A percentile compares a stretch with the other conserved stretches of the same genome.
phyloP scores from a whole-genome alignment of 2,113 vertebrate species.

The Cyprinodon tularosa region DNA sequence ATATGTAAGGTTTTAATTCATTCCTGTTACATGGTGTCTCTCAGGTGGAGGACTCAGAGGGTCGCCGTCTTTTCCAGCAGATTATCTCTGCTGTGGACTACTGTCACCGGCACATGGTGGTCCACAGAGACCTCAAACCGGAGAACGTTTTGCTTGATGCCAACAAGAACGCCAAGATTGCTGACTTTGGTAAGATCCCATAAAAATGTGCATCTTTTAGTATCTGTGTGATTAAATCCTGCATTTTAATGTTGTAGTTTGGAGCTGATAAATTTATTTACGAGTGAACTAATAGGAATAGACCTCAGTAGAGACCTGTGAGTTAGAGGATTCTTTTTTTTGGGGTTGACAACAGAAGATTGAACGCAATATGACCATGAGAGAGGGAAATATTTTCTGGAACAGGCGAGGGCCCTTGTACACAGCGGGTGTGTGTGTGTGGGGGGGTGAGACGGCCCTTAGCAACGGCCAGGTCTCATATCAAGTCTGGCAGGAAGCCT shows the following conservation, averaged over 20 bases:
- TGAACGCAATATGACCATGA: slow-evolving; percentile 25
- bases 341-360: slow-evolving; percentile 3
- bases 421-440: slow-evolving; percentile 30
- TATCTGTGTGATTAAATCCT: slow-evolving; percentile 1
- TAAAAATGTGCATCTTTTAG: neutral
- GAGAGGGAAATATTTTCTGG: slow-evolving; percentile 41
- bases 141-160: slow-evolving; percentile 97
- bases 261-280: neutral
- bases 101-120: slow-evolving; percentile 98
- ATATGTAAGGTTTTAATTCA: neutral
- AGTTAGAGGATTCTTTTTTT: neutral
- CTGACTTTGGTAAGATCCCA: slow-evolving; percentile 91
- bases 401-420: slow-evolving; percentile 20
- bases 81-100: slow-evolving; percentile 98
- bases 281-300: neutral
- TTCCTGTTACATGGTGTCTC: slow-evolving; percentile 14
- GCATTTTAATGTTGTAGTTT: neutral
- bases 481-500: slow-evolving; percentile 66
- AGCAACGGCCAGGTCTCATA: slow-evolving; percentile 69
- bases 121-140: slow-evolving; percentile 97
- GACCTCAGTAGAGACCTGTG: neutral
- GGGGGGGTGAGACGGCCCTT: slow-evolving; percentile 43
- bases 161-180: slow-evolving; percentile 97
- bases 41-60: slow-evolving; percentile 94
- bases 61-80: slow-evolving; percentile 96